A percentile compares a stretch with the other conserved stretches of the same genome.
phyloP scores from a whole-genome alignment of 2,113 vertebrate genomes.

The Anseranas semipalmata region DNA sequence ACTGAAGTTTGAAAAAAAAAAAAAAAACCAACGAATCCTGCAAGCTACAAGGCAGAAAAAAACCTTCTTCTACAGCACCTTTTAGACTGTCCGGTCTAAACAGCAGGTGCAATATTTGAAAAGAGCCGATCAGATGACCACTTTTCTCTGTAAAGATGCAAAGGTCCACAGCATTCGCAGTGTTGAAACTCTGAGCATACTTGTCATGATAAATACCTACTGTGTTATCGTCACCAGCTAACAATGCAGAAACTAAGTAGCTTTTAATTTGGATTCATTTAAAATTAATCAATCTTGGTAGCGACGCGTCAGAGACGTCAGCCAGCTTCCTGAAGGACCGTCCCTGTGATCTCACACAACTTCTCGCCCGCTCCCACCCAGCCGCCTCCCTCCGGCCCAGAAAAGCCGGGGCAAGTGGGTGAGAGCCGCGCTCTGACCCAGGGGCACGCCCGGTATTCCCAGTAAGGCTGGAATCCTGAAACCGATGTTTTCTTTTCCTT shows the following conservation, averaged over 20 bases:
- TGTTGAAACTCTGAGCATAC: not conserved
- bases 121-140: not conserved
- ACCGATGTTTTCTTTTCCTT: not conserved
- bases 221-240: not conserved
- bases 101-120: not conserved
- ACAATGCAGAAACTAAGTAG: not conserved
- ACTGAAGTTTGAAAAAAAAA: not conserved
- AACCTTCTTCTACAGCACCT: not conserved
- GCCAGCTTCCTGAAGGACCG: not conserved
- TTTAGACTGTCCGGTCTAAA: not conserved
- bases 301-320: not conserved
- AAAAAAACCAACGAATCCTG: not conserved
- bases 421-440: not conserved
- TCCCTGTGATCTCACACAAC: not conserved
- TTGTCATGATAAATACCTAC: not conserved
- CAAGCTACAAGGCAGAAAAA: not conserved
- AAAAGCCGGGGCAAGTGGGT: not conserved
- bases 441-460: not conserved
- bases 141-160: not conserved
- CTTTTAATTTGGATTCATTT: not conserved
- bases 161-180: not conserved
- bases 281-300: not conserved
- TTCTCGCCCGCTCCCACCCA: not conserved
- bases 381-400: not conserved
- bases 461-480: fast-evolving